A percentile compares a stretch with the other conserved stretches of the same genome.
Conservation (phyloP, 2,797 vertebrate species). For the Dromococcyx pavoninus region DNA sequence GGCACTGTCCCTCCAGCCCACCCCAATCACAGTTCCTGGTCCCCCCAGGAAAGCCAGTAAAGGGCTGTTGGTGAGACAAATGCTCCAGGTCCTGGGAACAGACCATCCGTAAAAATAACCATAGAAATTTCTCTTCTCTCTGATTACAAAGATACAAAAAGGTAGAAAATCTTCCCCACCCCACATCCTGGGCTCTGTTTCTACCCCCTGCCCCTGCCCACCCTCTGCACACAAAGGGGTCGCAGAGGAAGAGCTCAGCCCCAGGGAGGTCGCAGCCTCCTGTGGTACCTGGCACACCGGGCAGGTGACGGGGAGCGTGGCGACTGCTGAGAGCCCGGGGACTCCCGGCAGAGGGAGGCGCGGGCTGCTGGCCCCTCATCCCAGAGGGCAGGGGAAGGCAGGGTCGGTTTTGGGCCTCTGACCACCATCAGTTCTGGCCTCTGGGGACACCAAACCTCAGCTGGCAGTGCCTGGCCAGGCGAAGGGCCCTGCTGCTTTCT, state of each 20-base stretch:
- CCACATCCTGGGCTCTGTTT: not conserved
- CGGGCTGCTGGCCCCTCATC: not conserved
- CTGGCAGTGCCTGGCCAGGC: conserved; percentile 40
- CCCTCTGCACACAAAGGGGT: conserved; percentile 8
- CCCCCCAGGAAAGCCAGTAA: not conserved
- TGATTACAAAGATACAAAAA: conserved; percentile 99
- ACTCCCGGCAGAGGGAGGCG: not conserved
- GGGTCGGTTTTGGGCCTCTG: conserved; percentile 8
- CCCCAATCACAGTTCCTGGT: not conserved
- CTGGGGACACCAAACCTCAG: conserved; percentile 58
- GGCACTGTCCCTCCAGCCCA: not conserved
- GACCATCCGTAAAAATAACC: conserved; percentile 87
- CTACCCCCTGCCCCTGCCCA: not conserved
- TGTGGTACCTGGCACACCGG: not conserved
- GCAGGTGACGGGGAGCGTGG: not conserved
- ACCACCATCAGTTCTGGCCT: conserved; percentile 42
- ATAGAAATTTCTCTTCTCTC: conserved; percentile 91
- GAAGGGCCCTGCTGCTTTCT: conserved; percentile 41
- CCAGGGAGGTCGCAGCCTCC: not conserved
- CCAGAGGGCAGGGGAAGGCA: not conserved
- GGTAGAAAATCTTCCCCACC: conserved; percentile 88
- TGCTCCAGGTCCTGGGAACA: conserved; percentile 62
- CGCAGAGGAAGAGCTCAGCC: conserved; percentile 28
- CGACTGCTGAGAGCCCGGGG: not conserved
- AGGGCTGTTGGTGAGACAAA: conserved; percentile 50